Evolutionary conservation across 1,140 invertebrate species (phyloP), one percentile per base, ranked within the genome.

Genomic region (Probaryconus sp.): DNA sequence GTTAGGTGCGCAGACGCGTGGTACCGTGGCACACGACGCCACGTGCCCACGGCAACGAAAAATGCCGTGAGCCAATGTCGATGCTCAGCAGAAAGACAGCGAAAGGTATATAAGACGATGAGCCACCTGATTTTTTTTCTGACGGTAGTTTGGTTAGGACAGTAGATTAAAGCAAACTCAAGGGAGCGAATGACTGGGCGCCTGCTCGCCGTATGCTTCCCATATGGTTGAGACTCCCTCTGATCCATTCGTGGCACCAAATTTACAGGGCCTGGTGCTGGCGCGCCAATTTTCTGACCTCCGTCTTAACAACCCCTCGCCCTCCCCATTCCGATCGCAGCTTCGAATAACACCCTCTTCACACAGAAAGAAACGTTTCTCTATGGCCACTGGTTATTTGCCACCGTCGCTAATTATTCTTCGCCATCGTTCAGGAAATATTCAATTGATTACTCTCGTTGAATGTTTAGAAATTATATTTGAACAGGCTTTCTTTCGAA

Each of bases 151-250:
- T 83, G 79, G 76, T 81, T 75, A 80, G 79, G 81, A 72, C 82
- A 80, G 80, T 83, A 84, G 83, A 85, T 87, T 86, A 85, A 86
- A 83, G 78, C 56, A 70, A 76, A 72, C 77, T 78, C 45, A 71
- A 79, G 79, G 76, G 77, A 78, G 65, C 69, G 73, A 82, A 69
- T 69, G 58, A 69, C 71, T 75, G 64, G 70, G 79, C 71, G 78
- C 79, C 83, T 85, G 81, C 85, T 87, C 71, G 56, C 86, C 86
- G 86, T 87, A 84, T 87, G 86, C 83, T 87, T 81, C 80, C 86
- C 86, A 86, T 87, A 87, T 87, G 86, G 83, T 77, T 76, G 64
- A n/a, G n/a, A 78, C 77, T 82, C 77, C 78, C 76, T 77, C 79
- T 78, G 77, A 81, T 76, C 65, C 40, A 33, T 65, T 69, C 67